Evolutionary conservation across 2,888 invertebrate genomes (phyloP).

Genomic region (Hofmannophila pseudospretella): DNA sequence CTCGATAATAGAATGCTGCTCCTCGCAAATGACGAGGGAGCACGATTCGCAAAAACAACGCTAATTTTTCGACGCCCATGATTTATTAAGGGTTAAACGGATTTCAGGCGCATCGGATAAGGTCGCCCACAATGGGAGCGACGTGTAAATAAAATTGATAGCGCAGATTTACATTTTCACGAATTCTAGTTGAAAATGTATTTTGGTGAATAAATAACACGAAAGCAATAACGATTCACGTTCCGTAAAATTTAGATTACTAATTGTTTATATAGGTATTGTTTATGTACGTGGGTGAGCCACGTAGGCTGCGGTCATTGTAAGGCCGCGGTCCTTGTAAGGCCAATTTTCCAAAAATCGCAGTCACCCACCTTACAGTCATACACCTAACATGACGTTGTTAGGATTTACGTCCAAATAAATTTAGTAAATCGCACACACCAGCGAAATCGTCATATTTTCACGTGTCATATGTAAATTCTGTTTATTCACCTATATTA

Average conservation of each 20-base stretch:
- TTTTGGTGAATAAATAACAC: neutral
- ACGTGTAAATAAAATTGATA: slow-evolving; percentile 51
- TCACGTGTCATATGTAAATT: no score
- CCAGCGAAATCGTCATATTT: no score
- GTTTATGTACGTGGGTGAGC: no score
- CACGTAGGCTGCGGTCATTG: no score
- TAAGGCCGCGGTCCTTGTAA: no score
- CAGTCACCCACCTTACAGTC: no score
- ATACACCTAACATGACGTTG: no score
- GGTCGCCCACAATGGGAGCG: slow-evolving; percentile 38
- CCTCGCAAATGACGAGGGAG: slow-evolving; percentile 38
- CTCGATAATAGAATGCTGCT: slow-evolving; percentile 37
- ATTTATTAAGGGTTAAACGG: slow-evolving; percentile 53
- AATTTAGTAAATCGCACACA: no score
- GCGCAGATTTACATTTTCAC: neutral
- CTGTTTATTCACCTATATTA: no score
- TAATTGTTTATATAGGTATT: no score
- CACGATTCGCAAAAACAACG: slow-evolving; percentile 45
- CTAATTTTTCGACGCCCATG: slow-evolving; percentile 48
- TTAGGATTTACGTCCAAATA: no score
- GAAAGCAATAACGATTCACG: neutral
- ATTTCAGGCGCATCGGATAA: slow-evolving; percentile 37
- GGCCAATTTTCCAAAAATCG: no score
- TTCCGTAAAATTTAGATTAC: neutral
- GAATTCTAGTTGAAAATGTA: neutral